Conservation (phyloP, 2,888 invertebrate genomes). For the Epistrophe eligans region DNA sequence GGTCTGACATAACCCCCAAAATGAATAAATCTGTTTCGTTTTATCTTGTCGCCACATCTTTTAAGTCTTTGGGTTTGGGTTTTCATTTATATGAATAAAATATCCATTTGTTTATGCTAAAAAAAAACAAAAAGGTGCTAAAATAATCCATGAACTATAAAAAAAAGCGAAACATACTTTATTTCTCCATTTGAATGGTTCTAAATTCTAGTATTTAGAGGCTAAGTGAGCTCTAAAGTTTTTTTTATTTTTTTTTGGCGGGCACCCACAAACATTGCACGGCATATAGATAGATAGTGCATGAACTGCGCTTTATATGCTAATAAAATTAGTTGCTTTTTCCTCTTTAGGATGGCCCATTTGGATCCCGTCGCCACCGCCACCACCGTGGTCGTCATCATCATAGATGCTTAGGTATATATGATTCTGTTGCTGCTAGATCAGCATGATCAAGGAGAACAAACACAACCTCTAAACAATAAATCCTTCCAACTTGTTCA, state of each 20-base stretch:
- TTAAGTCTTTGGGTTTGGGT: neutral
- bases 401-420: neutral
- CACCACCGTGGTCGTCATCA: constrained; percentile 17
- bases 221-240: constrained; percentile 69
- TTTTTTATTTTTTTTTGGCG: constrained; percentile 6
- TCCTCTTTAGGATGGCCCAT: constrained; percentile 33
- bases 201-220: constrained; percentile 46
- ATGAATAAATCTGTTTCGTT: constrained; percentile 25
- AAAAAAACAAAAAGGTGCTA: constrained; percentile 48
- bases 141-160: constrained; percentile 32
- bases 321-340: constrained; percentile 70
- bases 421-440: neutral
- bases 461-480: constrained; percentile 55
- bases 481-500: constrained; percentile 73
- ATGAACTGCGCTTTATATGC: constrained; percentile 68
- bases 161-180: constrained; percentile 42
- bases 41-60: constrained; percentile 52
- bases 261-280: constrained; percentile 44
- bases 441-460: constrained; percentile 1
- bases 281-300: constrained; percentile 1
- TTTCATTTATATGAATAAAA: constrained; percentile 39
- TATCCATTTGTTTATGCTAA: constrained; percentile 27
- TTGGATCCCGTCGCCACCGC: constrained; percentile 16
- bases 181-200: constrained; percentile 59
- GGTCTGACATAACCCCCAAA: constrained; percentile 40